phyloP scores from a whole-genome alignment of 2,888 invertebrate genomes.

The Chorisops tibialis region DNA sequence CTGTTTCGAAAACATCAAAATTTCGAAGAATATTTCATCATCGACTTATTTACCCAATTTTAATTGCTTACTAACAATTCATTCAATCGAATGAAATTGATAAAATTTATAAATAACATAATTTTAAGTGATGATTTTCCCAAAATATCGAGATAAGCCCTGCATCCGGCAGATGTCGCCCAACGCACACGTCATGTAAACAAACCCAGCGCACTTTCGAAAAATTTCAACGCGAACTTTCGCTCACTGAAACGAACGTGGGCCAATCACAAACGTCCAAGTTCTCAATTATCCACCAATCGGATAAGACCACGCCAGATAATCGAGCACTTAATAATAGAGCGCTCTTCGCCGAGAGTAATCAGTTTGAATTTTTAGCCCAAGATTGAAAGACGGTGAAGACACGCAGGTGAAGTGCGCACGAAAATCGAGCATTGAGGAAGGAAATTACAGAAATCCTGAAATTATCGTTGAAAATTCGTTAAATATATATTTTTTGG shows the following conservation, averaged over 20 bases:
- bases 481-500: background rate
- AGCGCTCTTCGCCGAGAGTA: slow-evolving; percentile 39
- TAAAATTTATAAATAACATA: background rate
- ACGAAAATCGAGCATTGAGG: slow-evolving; percentile 29
- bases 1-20: background rate
- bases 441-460: slow-evolving; percentile 27
- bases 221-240: slow-evolving; percentile 19
- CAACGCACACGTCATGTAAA: slow-evolving; percentile 4
- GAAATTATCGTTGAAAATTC: too few species aligned
- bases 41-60: too few species aligned
- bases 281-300: slow-evolving; percentile 37
- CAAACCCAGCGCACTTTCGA: slow-evolving; percentile 7
- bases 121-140: background rate
- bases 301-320: slow-evolving; percentile 39
- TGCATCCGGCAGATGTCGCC: background rate
- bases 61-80: too few species aligned
- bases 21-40: too few species aligned
- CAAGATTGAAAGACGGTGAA: too few species aligned
- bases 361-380: slow-evolving; percentile 45
- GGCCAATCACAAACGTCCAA: slow-evolving; percentile 43
- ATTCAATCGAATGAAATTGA: too few species aligned
- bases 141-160: background rate
- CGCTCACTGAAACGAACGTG: slow-evolving; percentile 37
- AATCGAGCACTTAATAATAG: slow-evolving; percentile 44
- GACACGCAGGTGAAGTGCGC: too few species aligned